These are phyloP conservation scores for Cydia strobilella DNA, from an alignment of 1,140 invertebrate species.

Conservation along the genomic window DNA sequence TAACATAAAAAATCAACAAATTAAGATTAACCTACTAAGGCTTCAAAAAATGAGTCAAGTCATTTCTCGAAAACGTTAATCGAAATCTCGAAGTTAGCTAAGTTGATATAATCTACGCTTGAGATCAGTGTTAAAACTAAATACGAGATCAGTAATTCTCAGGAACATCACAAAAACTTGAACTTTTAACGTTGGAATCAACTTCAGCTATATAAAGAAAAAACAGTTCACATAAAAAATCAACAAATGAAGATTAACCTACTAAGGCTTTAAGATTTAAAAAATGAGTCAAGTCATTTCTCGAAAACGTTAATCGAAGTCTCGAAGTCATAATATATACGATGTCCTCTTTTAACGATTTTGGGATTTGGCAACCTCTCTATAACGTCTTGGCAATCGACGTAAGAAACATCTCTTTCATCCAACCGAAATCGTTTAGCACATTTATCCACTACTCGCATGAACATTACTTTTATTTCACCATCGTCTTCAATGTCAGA, in stretches of 20 bases:
- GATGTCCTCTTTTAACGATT: slow-evolving; percentile 16
- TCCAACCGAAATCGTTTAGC: slow-evolving; percentile 21
- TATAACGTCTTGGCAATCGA: slow-evolving; percentile 5
- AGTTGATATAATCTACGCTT: too few species aligned
- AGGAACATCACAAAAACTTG: too few species aligned
- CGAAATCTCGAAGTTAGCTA: background rate
- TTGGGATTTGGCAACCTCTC: slow-evolving; percentile 10
- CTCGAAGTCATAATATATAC: slow-evolving; percentile 23
- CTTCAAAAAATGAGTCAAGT: too few species aligned
- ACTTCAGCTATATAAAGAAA: too few species aligned
- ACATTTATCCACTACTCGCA: slow-evolving; percentile 19
- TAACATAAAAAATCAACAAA: too few species aligned
- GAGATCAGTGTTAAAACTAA: too few species aligned
- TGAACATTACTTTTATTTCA: slow-evolving; percentile 26
- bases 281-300: background rate
- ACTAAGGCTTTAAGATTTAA: too few species aligned
- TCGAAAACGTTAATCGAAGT: background rate
- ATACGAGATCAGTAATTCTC: too few species aligned
- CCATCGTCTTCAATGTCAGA: slow-evolving; percentile 25
- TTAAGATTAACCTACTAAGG: too few species aligned
- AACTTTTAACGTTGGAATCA: too few species aligned
- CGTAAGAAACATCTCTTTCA: slow-evolving; percentile 17
- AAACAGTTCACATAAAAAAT: too few species aligned
- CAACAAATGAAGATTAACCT: too few species aligned
- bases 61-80: background rate